Base-by-base conservation (phyloP, 2,888 invertebrate genomes). In the Lydus trimaculatus region DNA sequence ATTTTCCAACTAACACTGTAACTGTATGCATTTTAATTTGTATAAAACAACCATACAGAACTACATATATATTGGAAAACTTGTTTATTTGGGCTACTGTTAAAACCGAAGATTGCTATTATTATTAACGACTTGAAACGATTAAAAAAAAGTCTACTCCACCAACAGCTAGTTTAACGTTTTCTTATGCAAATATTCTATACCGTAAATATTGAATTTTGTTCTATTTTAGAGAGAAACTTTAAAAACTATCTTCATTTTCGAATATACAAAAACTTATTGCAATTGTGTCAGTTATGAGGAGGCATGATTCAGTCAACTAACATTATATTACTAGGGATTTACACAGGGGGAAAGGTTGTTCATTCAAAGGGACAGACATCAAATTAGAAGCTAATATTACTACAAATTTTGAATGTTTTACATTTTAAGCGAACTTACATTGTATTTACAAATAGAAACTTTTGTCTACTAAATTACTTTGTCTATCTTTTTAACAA, bases 1-100 rank as follows among this genome's bases (percentile, higher is more conserved):
- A 69, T 69, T 60, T 31, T 63, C 60, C 66, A 63, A 63, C 20
- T 9, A 8, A 48, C 20, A 7, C 60, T 58, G 64, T 20, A 58
- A 63, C 62, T 66, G 52, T 63, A 69, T 63, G 64, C 61, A 33
- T 65, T 68, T 64, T 68, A 68, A 68, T 68, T 65, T 11, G 20
- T 48, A 48, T 11, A 9, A 48, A 48, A 48, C 48, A 48, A 20
- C 48, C 23, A 20, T 2, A 17, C 11, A 20, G 20, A 48, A 11
- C 9, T 20, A 9, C 20, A 48, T n/a, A n/a, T n/a, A n/a, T n/a
- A n/a, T 20, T 43, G n/a, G 20, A n/a, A 43, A 43, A 43, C 5
- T 43, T 43, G 17, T n/a, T 43, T 17, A 43, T 17, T 43, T 17
- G 5, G n/a, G 20, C 48, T 20, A 48, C 20, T 23, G 48, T 48